Evolutionary conservation across 64 coral and sea anemone genomes (phyloP).

Genomic region (Montipora efflorescens): DNA sequence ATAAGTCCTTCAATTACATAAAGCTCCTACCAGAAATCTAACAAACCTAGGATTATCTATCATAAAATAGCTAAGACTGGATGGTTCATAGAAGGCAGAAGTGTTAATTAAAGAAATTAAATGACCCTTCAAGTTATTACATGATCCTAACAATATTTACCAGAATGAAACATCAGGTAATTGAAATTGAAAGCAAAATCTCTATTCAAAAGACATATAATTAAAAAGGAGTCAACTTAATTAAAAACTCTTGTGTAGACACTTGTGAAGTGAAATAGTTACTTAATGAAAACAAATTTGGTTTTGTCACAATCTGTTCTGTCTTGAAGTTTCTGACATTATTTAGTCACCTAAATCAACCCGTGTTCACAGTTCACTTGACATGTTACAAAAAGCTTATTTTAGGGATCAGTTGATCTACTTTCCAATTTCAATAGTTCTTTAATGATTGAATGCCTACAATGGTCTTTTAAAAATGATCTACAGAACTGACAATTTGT

Average conservation of each 20-base stretch:
- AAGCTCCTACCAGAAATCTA: too few relatives aligned
- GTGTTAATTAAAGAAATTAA: conserved; percentile 29
- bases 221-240: neutral
- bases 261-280: neutral
- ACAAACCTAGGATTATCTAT: neutral
- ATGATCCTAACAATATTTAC: conserved; percentile 16
- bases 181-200: conserved; percentile 3
- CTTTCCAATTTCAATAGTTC: neutral
- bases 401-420: conserved; percentile 20
- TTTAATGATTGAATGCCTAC: neutral
- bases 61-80: neutral
- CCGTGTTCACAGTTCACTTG: conserved; percentile 10
- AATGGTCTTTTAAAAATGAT: neutral
- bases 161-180: neutral
- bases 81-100: neutral
- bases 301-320: neutral
- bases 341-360: conserved; percentile 1
- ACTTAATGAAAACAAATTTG: neutral
- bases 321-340: neutral
- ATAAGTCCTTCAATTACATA: neutral
- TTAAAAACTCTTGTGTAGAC: neutral
- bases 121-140: conserved; percentile 42
- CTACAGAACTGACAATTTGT: too few relatives aligned
- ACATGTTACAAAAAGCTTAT: neutral
- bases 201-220: neutral